Percentiles rank a stretch among this genome's conserved stretches.
These are phyloP conservation scores for Engystomops pustulosus DNA, from an alignment of 2,113 vertebrate species.

Conservation along the genomic window DNA sequence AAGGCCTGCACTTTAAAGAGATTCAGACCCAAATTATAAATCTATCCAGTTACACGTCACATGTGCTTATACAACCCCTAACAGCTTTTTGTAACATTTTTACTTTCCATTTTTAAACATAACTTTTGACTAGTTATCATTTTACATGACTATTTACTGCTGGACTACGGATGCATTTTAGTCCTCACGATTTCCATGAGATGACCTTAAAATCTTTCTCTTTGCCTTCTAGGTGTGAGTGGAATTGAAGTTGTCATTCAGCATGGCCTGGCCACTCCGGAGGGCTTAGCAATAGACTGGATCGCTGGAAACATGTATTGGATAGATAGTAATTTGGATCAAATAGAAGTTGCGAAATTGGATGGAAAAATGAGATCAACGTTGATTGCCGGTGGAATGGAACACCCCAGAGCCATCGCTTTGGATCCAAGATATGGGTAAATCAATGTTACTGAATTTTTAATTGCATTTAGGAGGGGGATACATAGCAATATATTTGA, in stretches of 20 bases:
- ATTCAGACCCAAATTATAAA: not conserved
- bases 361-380: slow-evolving; percentile 93
- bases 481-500: not conserved
- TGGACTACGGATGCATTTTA: too few species aligned
- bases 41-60: not conserved
- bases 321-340: slow-evolving; percentile 98
- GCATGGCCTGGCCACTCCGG: slow-evolving; percentile 94
- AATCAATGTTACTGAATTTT: slow-evolving; percentile 47
- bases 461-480: not conserved
- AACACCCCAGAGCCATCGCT: slow-evolving; percentile 95
- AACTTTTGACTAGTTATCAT: too few species aligned
- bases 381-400: slow-evolving; percentile 94
- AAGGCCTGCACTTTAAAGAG: not conserved
- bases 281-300: slow-evolving; percentile 97
- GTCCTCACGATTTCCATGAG: too few species aligned
- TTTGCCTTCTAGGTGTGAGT: slow-evolving; percentile 80
- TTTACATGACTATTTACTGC: too few species aligned
- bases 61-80: not conserved
- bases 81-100: too few species aligned
- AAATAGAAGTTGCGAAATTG: slow-evolving; percentile 95
- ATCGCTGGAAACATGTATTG: slow-evolving; percentile 97
- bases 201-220: not conserved
- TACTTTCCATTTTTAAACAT: too few species aligned
- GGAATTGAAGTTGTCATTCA: slow-evolving; percentile 94
- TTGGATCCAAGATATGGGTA: slow-evolving; percentile 96